Percentiles rank a stretch among this genome's conserved stretches.
Conservation (phyloP, 2,888 invertebrate species). For the Craniophora ligustri region DNA sequence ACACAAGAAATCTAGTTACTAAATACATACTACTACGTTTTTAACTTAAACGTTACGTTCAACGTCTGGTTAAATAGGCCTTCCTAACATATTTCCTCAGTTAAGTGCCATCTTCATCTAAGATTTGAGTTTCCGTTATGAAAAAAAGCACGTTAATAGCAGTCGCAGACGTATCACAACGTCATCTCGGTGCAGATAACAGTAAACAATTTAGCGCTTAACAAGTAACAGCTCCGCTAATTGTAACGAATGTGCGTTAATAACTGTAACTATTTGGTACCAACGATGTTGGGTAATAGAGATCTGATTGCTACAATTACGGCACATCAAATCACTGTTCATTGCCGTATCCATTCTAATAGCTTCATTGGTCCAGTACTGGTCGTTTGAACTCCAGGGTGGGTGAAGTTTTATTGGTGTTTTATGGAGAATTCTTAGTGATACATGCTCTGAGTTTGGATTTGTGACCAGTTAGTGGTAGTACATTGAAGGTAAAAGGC, state of each 20-base stretch:
- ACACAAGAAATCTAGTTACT: too few species aligned
- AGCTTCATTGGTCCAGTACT: too few species aligned
- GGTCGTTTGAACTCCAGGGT: too few species aligned
- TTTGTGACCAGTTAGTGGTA: too few species aligned
- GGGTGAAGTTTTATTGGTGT: too few species aligned
- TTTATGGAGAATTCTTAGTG: too few species aligned
- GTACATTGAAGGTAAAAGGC: too few species aligned
- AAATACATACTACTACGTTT: too few species aligned
- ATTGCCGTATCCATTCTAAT: conserved; percentile 6
- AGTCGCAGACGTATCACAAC: conserved; percentile 31
- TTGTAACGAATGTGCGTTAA: conserved; percentile 32
- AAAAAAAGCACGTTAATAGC: too few species aligned
- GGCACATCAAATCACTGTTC: conserved; percentile 17
- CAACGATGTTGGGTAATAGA: conserved; percentile 22
- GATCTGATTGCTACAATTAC: conserved; percentile 30
- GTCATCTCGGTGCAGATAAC: conserved; percentile 31
- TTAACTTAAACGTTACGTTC: too few species aligned
- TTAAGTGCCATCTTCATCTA: conserved; percentile 1
- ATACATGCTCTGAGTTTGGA: too few species aligned
- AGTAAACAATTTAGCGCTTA: conserved; percentile 45
- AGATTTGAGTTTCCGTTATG: conserved; percentile 42
- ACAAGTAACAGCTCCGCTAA: conserved; percentile 30
- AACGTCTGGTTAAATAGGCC: not conserved
- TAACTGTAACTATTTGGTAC: conserved; percentile 47
- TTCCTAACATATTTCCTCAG: not conserved